Evolutionary conservation across 2,113 vertebrate genomes (phyloP).

Genomic region (Corythornis cristatus): DNA sequence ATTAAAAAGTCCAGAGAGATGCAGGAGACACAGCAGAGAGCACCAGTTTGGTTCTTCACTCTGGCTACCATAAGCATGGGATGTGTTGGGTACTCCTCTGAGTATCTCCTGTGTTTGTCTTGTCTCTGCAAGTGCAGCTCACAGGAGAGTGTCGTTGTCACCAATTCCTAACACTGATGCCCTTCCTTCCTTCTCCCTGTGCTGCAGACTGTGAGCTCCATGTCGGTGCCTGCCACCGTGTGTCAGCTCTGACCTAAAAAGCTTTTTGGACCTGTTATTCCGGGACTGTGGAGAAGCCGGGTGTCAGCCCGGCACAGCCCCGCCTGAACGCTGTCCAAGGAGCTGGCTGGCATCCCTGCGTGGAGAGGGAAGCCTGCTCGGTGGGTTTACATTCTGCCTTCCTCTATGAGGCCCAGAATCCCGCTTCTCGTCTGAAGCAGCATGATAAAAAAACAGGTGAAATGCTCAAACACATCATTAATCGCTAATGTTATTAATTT

Average conservation of each 20-base stretch:
- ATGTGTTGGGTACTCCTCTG: accelerated
- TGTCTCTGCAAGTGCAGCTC: background rate
- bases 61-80: accelerated
- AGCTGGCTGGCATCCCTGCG: background rate
- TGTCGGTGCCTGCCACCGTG: accelerated
- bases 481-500: background rate
- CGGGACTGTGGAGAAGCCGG: background rate
- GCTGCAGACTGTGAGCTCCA: background rate
- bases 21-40: background rate
- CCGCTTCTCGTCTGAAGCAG: background rate
- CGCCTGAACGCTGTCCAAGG: background rate
- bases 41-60: background rate
- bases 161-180: background rate
- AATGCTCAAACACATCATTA: background rate
- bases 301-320: background rate
- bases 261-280: background rate
- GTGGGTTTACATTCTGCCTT: background rate
- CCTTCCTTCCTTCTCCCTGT: background rate
- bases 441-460: background rate
- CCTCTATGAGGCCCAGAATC: background rate
- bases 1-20: background rate
- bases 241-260: background rate
- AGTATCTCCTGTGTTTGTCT: background rate
- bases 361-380: background rate
- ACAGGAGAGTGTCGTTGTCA: background rate